A percentile compares a stretch with the other conserved stretches of the same genome.
Conservation (phyloP, 2,797 vertebrate species). For the Myotis daubentonii region DNA sequence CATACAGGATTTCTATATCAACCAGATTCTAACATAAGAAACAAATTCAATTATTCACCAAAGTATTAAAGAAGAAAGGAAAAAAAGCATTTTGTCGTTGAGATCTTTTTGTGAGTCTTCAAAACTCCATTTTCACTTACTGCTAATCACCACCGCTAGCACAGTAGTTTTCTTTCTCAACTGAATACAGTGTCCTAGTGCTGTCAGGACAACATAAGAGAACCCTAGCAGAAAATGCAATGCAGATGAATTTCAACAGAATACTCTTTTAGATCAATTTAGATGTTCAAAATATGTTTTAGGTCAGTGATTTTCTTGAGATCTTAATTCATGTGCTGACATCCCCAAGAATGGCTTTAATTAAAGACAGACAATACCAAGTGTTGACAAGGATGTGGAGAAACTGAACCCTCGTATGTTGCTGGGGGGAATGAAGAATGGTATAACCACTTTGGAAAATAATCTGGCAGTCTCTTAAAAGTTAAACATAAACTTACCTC, state of each 20-base stretch:
- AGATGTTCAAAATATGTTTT: constrained; percentile 32
- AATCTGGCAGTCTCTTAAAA: constrained; percentile 39
- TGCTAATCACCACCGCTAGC: not conserved
- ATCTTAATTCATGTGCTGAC: not conserved
- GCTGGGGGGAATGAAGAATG: constrained; percentile 6
- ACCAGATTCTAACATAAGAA: constrained; percentile 37
- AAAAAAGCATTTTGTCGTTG: not conserved
- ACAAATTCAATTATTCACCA: constrained; percentile 29
- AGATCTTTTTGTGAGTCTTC: constrained; percentile 15
- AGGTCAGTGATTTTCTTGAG: not conserved
- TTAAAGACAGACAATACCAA: not conserved
- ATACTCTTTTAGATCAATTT: constrained; percentile 7
- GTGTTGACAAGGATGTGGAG: not conserved
- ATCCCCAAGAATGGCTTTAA: not conserved
- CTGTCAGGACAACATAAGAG: not conserved
- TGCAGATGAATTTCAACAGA: not conserved
- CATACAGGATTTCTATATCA: not conserved
- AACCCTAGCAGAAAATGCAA: not conserved
- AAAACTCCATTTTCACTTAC: not conserved
- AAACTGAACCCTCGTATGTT: not conserved
- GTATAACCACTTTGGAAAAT: constrained; percentile 31
- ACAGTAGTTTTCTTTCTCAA: constrained; percentile 20
- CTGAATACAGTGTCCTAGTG: not conserved
- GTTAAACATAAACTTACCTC: constrained; percentile 5
- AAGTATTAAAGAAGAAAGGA: not conserved